A percentile compares a stretch with the other conserved stretches of the same genome.
These are phyloP conservation scores for Orientallactaga sibirica DNA, from an alignment of 2,797 vertebrate genomes.

Conservation along the genomic window DNA sequence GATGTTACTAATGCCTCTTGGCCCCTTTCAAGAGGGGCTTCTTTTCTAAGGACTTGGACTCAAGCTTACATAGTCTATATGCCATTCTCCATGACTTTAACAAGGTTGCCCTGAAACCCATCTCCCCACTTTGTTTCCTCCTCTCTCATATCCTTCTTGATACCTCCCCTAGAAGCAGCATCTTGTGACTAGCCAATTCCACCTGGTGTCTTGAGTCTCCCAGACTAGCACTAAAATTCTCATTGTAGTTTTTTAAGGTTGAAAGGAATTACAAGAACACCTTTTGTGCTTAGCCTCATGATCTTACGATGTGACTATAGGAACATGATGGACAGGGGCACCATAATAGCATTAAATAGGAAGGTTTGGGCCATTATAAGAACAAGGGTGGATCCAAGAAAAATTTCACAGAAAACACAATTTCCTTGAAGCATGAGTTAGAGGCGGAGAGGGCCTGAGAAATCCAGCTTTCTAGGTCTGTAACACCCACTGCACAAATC, in stretches of 20 bases:
- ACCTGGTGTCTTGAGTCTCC: not conserved
- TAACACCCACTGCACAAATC: not conserved
- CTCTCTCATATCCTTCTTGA: not conserved
- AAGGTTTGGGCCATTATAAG: not conserved
- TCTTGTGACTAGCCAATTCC: not conserved
- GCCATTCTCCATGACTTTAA: not conserved
- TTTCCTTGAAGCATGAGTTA: constrained; percentile 48
- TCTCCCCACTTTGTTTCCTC: not conserved
- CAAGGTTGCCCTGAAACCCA: constrained; percentile 4
- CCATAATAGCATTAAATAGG: not conserved
- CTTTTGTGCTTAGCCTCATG: not conserved
- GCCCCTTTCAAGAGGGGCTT: not conserved
- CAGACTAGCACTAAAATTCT: too few species aligned
- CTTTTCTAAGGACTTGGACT: not conserved
- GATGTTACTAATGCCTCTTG: not conserved
- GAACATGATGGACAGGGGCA: too few species aligned
- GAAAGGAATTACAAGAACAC: constrained; percentile 10
- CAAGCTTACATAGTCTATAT: not conserved
- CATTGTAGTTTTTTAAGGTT: not conserved
- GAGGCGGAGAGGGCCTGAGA: not conserved
- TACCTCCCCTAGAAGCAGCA: not conserved
- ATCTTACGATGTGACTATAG: not conserved
- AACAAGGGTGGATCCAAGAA: not conserved
- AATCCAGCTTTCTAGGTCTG: not conserved
- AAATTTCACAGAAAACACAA: constrained; percentile 50